Evolutionary conservation across 2,113 vertebrate genomes (phyloP), one percentile per base, ranked within the genome.

Genomic region (Ceyx cyanopectus): DNA sequence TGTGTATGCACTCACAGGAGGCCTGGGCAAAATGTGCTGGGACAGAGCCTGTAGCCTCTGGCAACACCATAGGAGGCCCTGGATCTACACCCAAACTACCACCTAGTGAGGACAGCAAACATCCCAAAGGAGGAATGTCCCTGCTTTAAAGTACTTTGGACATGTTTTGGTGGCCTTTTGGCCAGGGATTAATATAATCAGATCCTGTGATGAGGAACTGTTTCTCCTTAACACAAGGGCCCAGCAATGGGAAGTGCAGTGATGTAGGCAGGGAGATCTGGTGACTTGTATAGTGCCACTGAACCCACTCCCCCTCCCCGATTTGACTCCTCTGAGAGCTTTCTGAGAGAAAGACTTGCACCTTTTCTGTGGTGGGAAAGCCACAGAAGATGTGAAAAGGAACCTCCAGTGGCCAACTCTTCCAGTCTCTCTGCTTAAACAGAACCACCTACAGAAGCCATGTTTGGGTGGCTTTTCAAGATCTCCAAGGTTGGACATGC

Each of bases 81-180:
- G 12, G 7, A 6, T 8, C 17, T 66, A 34, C 2, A 1, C 18
- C 10, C 5, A 6, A 40, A 1, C 30, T 13, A 6, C 7, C 4
- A 10, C 27, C 24, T 5, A 9, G 18, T 2, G 2, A 66, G 7
- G 27, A 29, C 2, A 6, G 23, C 5, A 27, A 50, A 40, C 7
- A n/a, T 7, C 4, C 1, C 0, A 23, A 21, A 66, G 4, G 1
- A 3, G 24, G 13, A 57, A 69, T 24, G 13, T 14, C 7, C 18
- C n/a, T 61, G 1, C 14, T 46, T 70, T 6, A 14, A 10, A 12
- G 22, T 9, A 14, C 43, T 2, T 46, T 60, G 34, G 15, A 20
- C 12, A 2, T 17, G 4, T 40, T 54, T 34, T 79, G 23, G 5
- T 89, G 53, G 3, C 10, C 53, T 72, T 75, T 50, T 30, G 51